Evolutionary conservation across 2,797 vertebrate species (phyloP).

Genomic region (Enoplosus armatus): DNA sequence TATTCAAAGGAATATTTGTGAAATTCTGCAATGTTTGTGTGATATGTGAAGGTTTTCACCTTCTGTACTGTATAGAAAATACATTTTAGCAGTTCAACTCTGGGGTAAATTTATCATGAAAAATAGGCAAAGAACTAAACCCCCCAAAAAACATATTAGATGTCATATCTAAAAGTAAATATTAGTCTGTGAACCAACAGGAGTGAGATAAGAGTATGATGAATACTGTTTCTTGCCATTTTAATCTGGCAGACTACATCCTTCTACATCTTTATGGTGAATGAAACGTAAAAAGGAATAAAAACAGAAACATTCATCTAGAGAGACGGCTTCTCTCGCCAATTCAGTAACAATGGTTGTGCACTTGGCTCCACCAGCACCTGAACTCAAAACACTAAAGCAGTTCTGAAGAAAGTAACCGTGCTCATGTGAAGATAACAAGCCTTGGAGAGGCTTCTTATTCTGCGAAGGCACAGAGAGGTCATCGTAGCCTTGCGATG

Average conservation of each 20-base stretch:
- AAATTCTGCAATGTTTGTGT: neutral
- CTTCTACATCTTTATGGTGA: neutral
- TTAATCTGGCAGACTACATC: neutral
- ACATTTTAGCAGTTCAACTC: neutral
- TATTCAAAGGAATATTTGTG: neutral
- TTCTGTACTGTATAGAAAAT: neutral
- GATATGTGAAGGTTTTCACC: neutral
- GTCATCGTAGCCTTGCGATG: conserved; percentile 45
- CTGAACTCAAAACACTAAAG: conserved; percentile 5
- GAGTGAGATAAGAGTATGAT: neutral
- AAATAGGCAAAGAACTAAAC: neutral
- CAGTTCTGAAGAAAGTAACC: conserved; percentile 12
- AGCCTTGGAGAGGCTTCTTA: conserved; percentile 14
- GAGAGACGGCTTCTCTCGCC: neutral
- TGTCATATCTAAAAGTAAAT: neutral
- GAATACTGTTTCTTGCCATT: neutral
- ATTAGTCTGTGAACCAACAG: neutral
- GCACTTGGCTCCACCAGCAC: neutral
- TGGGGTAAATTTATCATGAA: neutral
- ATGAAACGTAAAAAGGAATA: conserved; percentile 14
- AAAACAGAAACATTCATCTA: neutral
- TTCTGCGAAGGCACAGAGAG: conserved; percentile 24
- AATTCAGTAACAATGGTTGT: neutral
- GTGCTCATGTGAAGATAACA: conserved; percentile 34
- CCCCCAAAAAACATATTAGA: neutral